These are phyloP conservation scores for Spinibarbus caldwelli DNA, from an alignment of 2,797 vertebrate species.

Conservation along the genomic window DNA sequence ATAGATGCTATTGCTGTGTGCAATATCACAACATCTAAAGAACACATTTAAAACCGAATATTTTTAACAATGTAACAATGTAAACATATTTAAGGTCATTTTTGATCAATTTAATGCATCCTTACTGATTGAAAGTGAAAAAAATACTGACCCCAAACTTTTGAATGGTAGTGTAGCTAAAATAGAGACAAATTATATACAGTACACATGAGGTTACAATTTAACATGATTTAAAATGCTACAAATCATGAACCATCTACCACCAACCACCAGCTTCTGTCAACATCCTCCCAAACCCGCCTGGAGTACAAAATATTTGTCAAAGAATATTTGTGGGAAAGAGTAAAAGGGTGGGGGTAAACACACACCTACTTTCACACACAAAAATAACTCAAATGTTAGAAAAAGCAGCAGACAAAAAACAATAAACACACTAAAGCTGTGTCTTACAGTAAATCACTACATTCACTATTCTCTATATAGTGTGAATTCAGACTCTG, in stretches of 20 bases:
- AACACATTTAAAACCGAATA: no score
- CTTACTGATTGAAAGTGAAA: neutral
- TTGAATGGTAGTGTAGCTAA: neutral
- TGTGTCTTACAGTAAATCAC: neutral
- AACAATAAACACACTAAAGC: neutral
- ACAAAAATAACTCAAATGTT: conserved; percentile 10
- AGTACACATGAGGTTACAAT: neutral
- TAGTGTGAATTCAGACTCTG: neutral
- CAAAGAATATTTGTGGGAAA: conserved; percentile 29
- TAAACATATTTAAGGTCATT: no score
- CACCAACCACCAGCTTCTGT: conserved; percentile 22
- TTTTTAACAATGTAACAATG: no score
- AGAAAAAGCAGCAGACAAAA: neutral
- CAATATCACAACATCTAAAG: no score
- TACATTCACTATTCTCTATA: neutral
- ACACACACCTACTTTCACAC: conserved; percentile 6
- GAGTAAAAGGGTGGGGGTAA: conserved; percentile 3
- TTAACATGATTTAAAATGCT: neutral
- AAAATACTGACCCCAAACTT: no score
- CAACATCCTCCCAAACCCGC: conserved; percentile 21
- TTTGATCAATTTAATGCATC: neutral
- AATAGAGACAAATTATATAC: neutral
- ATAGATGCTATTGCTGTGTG: no score
- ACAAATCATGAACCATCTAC: conserved; percentile 10
- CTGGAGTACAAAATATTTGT: conserved; percentile 25